A percentile compares a stretch with the other conserved stretches of the same genome.
Conservation (phyloP, 2,113 vertebrate genomes). For the Pseudopipra pipra region DNA sequence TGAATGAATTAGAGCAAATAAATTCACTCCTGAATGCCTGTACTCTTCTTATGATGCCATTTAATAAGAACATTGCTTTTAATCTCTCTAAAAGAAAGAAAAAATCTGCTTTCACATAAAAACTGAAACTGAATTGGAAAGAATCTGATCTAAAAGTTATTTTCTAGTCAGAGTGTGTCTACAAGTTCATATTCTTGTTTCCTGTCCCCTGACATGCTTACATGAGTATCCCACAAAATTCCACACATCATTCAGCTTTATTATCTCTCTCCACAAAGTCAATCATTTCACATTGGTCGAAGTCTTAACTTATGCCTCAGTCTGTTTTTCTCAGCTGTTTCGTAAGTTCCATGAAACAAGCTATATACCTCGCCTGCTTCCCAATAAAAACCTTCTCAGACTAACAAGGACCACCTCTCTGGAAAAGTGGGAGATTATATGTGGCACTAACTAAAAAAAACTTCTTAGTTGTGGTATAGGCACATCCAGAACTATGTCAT, state of each 20-base stretch:
- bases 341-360: background rate
- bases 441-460: background rate
- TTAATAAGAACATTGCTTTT: background rate
- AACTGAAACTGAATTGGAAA: background rate
- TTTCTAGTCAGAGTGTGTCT: background rate
- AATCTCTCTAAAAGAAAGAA: background rate
- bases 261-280: background rate
- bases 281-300: background rate
- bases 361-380: background rate
- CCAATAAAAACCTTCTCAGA: background rate
- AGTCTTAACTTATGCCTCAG: background rate
- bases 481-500: background rate
- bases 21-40: background rate
- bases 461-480: background rate
- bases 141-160: background rate
- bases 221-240: background rate
- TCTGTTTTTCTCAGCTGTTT: background rate
- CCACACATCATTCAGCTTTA: background rate
- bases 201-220: background rate
- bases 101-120: background rate
- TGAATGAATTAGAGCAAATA: background rate
- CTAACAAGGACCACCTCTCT: background rate
- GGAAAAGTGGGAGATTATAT: background rate
- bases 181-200: background rate
- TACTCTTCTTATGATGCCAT: background rate